Evolutionary conservation across 2,888 invertebrate genomes (phyloP).

Genomic region (Ligdia adustata): DNA sequence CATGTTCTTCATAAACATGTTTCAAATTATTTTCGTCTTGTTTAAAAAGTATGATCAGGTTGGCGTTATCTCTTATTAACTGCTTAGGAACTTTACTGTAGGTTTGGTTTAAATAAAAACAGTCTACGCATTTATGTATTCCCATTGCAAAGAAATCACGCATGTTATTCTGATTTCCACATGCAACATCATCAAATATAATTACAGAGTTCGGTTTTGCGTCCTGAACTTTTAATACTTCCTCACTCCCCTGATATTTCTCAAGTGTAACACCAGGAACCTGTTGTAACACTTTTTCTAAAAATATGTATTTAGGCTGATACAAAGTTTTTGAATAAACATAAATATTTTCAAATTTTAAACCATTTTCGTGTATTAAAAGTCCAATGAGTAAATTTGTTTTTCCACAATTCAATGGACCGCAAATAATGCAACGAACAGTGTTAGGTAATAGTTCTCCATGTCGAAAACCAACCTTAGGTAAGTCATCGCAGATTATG

Average conservation of each 20-base stretch:
- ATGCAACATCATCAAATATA: slow-evolving; percentile 33
- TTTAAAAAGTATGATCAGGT: slow-evolving; percentile 38
- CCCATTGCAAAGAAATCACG: slow-evolving; percentile 21
- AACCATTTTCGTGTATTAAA: slow-evolving; percentile 20
- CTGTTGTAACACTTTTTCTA: slow-evolving; percentile 4
- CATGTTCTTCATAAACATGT: slow-evolving; percentile 45
- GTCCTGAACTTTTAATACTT: slow-evolving; percentile 24
- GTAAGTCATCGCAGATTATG: too few species aligned
- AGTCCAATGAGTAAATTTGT: slow-evolving; percentile 34
- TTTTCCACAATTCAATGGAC: slow-evolving; percentile 37
- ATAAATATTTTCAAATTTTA: slow-evolving; percentile 24
- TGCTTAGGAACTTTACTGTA: slow-evolving; percentile 46
- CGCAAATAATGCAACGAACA: slow-evolving; percentile 31
- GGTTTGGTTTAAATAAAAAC: slow-evolving; percentile 40
- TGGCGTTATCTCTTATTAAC: slow-evolving; percentile 28
- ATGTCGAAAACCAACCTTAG: too few species aligned
- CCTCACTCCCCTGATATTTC: slow-evolving; percentile 1
- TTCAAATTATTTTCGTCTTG: slow-evolving; percentile 43
- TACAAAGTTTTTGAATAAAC: slow-evolving; percentile 25
- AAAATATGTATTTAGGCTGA: slow-evolving; percentile 20
- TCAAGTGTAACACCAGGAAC: slow-evolving; percentile 11
- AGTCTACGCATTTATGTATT: slow-evolving; percentile 30
- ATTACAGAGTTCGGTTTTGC: slow-evolving; percentile 25
- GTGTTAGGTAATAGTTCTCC: slow-evolving; percentile 16
- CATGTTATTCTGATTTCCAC: slow-evolving; percentile 27